These are phyloP conservation scores for Sterrhoptilus dennistouni DNA, from an alignment of 2,113 vertebrate genomes.

Conservation along the genomic window DNA sequence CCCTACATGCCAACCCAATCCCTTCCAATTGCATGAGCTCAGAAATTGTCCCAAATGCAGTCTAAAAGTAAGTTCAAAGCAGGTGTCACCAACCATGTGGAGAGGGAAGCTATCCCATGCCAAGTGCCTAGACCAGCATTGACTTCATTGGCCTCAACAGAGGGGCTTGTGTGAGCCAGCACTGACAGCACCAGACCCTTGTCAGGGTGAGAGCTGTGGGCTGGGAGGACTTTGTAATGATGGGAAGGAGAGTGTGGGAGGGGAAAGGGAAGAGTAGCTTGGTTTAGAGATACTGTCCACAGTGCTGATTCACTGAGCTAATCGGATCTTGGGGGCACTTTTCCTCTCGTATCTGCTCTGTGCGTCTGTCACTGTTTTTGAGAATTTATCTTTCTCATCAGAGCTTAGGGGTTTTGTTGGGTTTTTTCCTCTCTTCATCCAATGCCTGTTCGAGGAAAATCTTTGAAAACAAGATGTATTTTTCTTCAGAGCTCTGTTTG, in stretches of 20 bases:
- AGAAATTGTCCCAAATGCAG: background rate
- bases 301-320: slow-evolving; percentile 60
- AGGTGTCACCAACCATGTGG: background rate
- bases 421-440: background rate
- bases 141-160: background rate
- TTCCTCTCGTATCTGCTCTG: slow-evolving; percentile 44
- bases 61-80: background rate
- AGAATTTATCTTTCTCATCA: slow-evolving; percentile 66
- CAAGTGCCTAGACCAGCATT: background rate
- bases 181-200: background rate
- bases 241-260: slow-evolving; percentile 10
- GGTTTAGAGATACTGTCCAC: slow-evolving; percentile 57
- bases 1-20: background rate
- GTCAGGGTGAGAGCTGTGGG: background rate
- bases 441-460: slow-evolving; percentile 9
- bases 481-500: background rate
- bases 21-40: background rate
- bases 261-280: background rate
- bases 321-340: slow-evolving; percentile 50
- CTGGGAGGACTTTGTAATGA: background rate
- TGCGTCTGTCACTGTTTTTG: slow-evolving; percentile 47
- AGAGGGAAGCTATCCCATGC: background rate
- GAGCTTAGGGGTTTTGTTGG: background rate
- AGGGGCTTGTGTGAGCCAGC: background rate
- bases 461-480: background rate